Percentiles rank a stretch among this genome's conserved stretches.
phyloP scores from a whole-genome alignment of 1,140 invertebrate species.

The Habropoda laboriosa region DNA sequence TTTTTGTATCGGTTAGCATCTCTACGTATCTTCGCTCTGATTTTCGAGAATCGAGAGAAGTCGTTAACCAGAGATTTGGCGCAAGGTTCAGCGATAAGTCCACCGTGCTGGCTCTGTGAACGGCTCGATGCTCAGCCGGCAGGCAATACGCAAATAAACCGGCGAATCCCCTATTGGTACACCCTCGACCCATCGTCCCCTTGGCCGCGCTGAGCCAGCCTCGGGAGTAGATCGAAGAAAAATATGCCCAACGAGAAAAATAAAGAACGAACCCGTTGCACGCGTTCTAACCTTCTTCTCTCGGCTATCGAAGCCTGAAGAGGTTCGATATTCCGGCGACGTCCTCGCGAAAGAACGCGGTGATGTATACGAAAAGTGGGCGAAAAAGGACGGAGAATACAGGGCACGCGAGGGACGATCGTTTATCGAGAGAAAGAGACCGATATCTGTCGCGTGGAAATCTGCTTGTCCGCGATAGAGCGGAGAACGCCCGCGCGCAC shows the following conservation, averaged over 20 bases:
- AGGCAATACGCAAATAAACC: conserved; percentile 81
- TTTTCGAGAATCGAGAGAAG: neutral
- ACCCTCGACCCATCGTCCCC: conserved; percentile 21
- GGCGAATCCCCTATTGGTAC: conserved; percentile 23
- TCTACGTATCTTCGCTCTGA: too few relatives aligned
- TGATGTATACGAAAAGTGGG: too few relatives aligned
- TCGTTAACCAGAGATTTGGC: neutral
- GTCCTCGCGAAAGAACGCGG: neutral
- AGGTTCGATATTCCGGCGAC: neutral
- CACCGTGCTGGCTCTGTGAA: conserved; percentile 63
- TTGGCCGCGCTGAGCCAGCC: conserved; percentile 23
- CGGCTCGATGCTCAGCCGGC: conserved; percentile 77
- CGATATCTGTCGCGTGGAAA: conserved; percentile 50
- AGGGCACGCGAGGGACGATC: conserved; percentile 5
- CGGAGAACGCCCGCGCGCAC: conserved; percentile 1
- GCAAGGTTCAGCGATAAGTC: conserved; percentile 58
- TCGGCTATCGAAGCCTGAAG: neutral
- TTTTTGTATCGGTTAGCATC: too few relatives aligned
- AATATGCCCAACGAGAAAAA: conserved; percentile 69
- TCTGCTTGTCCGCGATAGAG: conserved; percentile 39
- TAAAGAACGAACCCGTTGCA: conserved; percentile 30
- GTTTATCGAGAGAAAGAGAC: conserved; percentile 29
- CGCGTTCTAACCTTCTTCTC: too few relatives aligned
- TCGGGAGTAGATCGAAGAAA: conserved; percentile 75
- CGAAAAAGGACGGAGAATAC: neutral